A percentile compares a stretch with the other conserved stretches of the same genome.
phyloP scores from a whole-genome alignment of 2,888 invertebrate genomes.

The Melanophora roralis region DNA sequence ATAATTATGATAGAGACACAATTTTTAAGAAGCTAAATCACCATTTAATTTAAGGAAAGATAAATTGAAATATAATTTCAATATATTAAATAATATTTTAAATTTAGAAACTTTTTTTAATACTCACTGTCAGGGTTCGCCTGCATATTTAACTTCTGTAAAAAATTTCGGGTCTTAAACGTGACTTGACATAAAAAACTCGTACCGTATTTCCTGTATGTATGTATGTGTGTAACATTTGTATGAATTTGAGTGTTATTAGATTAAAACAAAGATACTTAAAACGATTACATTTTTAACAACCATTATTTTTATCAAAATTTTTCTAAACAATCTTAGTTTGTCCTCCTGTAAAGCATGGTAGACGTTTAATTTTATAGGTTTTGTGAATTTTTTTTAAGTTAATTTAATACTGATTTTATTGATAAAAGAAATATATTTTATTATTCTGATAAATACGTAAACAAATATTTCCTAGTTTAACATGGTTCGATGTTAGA shows the following conservation, averaged over 20 bases:
- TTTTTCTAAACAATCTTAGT: not conserved
- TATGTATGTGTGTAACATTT: not conserved
- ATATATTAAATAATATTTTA: no score
- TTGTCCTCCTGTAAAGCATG: constrained; percentile 33
- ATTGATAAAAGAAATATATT: constrained; percentile 3
- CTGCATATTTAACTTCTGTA: not conserved
- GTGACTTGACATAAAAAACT: constrained; percentile 76
- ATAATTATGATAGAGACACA: no score
- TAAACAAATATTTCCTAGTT: not conserved
- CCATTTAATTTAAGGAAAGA: no score
- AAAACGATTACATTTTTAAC: constrained; percentile 24
- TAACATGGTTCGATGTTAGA: constrained; percentile 21
- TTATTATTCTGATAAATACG: no score
- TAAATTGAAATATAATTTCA: no score
- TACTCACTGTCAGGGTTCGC: not conserved
- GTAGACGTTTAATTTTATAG: constrained; percentile 41
- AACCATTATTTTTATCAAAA: not conserved
- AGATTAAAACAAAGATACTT: constrained; percentile 63
- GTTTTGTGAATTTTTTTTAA: not conserved
- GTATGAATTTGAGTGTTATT: constrained; percentile 51
- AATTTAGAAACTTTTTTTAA: not conserved
- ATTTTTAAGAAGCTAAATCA: no score
- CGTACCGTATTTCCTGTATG: not conserved
- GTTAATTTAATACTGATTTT: constrained; percentile 17
- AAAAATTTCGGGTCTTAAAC: constrained; percentile 71